phyloP scores from a whole-genome alignment of 64 coral and sea anemone species.

The Porites lutea region DNA sequence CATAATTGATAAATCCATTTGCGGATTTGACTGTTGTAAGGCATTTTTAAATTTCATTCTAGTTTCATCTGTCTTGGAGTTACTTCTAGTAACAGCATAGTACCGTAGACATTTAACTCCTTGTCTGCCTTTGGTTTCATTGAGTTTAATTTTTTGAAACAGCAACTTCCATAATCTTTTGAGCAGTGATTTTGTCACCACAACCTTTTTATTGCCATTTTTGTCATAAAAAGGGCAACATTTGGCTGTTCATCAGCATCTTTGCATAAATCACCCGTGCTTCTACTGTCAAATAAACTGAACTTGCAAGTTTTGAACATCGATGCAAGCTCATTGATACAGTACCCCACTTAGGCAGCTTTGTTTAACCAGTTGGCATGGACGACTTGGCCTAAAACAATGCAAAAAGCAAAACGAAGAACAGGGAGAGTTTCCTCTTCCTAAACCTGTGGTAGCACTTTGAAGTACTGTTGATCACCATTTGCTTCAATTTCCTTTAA shows the following conservation, averaged over 20 bases:
- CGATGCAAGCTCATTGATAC: not conserved
- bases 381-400: slow-evolving; percentile 2
- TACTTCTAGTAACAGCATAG: slow-evolving; percentile 54
- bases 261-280: not conserved
- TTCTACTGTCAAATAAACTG: slow-evolving; percentile 14
- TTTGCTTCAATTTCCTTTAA: not conserved
- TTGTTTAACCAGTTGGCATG: not conserved
- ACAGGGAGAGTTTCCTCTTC: slow-evolving; percentile 5
- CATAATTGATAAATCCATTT: slow-evolving; percentile 65
- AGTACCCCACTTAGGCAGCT: not conserved
- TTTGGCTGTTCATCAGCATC: not conserved
- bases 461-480: not conserved
- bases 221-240: not conserved
- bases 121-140: slow-evolving; percentile 30
- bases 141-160: slow-evolving; percentile 57
- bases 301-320: slow-evolving; percentile 15
- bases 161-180: slow-evolving; percentile 51
- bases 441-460: too few relatives aligned
- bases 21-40: slow-evolving; percentile 45
- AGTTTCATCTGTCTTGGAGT: slow-evolving; percentile 26
- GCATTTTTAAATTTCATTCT: slow-evolving; percentile 34
- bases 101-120: slow-evolving; percentile 60
- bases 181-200: slow-evolving; percentile 38
- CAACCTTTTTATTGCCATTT: slow-evolving; percentile 34
- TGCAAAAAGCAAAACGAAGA: not conserved